phyloP scores from a whole-genome alignment of 2,113 vertebrate genomes.

The Prunella himalayana region DNA sequence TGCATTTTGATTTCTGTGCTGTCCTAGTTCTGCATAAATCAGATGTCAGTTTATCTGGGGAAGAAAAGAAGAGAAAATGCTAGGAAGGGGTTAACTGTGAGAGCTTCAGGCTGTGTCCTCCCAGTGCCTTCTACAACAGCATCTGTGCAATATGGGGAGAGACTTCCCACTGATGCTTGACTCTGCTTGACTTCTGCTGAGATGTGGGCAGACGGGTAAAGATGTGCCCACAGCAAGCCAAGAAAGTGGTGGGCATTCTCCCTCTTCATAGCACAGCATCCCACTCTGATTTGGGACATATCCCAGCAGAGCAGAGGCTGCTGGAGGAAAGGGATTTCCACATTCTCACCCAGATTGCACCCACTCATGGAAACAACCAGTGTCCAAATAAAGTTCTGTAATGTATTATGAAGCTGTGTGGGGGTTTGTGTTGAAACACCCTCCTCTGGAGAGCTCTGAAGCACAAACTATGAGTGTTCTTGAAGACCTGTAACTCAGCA shows the following conservation, averaged over 20 bases:
- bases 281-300: background rate
- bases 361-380: background rate
- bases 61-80: background rate
- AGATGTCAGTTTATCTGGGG: background rate
- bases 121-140: background rate
- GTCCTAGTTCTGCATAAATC: background rate
- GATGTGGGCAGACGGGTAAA: background rate
- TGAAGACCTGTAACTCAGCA: background rate
- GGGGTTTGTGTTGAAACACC: background rate
- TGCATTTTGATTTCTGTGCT: background rate
- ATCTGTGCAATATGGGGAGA: background rate
- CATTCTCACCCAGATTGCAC: background rate
- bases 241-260: background rate
- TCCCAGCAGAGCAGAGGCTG: background rate
- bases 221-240: background rate
- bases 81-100: background rate
- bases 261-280: background rate
- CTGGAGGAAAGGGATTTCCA: background rate
- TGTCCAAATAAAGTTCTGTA: background rate
- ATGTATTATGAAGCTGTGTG: rapidly evolving
- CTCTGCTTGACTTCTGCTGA: too few species aligned
- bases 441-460: background rate
- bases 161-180: background rate
- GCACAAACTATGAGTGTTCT: background rate
- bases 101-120: background rate